Evolutionary conservation across 2,113 vertebrate genomes (phyloP).

Genomic region (Clarias magur): DNA sequence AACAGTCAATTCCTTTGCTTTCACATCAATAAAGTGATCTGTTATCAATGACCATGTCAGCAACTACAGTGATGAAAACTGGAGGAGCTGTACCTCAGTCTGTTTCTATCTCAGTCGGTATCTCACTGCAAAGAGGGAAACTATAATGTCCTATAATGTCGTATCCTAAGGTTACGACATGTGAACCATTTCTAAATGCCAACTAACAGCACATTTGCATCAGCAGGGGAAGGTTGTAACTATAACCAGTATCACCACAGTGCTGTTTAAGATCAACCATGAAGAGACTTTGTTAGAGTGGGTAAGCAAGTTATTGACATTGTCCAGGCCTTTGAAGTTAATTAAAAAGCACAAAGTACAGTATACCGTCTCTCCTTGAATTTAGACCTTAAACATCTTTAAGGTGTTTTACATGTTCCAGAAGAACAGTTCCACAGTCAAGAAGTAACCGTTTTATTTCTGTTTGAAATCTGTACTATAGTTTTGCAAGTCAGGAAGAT

Average conservation of each 20-base stretch:
- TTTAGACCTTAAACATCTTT: too few species aligned
- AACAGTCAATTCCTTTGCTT: background rate
- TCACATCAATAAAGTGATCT: background rate
- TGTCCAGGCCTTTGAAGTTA: background rate
- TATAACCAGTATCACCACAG: background rate
- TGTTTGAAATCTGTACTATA: background rate
- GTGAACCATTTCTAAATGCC: background rate
- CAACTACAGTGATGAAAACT: background rate
- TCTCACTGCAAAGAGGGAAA: background rate
- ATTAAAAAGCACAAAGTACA: background rate
- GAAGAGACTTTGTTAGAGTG: background rate
- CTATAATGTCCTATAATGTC: background rate
- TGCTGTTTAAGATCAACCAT: background rate
- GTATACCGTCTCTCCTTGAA: background rate
- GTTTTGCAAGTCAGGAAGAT: background rate
- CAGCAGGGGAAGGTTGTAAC: background rate
- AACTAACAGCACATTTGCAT: background rate
- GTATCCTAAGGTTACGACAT: background rate
- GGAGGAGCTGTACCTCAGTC: background rate
- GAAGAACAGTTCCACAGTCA: background rate
- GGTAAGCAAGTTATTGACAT: background rate
- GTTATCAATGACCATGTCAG: background rate
- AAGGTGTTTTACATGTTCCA: too few species aligned
- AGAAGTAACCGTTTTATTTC: background rate
- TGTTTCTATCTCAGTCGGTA: background rate